Percentiles rank a stretch among this genome's conserved stretches.
phyloP scores from a whole-genome alignment of 2,113 vertebrate species.

The Passerina amoena region DNA sequence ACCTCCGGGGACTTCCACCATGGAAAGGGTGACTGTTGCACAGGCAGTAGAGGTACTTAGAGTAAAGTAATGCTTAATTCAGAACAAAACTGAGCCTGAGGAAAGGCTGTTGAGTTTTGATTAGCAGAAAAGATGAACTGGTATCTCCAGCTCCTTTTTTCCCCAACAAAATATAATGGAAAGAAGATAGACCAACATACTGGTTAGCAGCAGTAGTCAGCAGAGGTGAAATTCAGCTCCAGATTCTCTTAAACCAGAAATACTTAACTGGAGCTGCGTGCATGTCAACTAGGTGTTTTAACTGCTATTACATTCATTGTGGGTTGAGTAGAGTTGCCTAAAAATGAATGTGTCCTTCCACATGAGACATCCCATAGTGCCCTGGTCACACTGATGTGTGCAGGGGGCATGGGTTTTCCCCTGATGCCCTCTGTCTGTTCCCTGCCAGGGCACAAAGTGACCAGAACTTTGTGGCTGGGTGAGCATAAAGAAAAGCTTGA shows the following conservation, averaged over 20 bases:
- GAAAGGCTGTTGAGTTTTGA: background rate
- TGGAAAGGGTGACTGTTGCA: background rate
- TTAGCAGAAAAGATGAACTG: background rate
- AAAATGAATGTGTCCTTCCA: background rate
- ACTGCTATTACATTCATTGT: background rate
- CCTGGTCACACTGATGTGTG: background rate
- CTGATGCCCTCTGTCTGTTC: background rate
- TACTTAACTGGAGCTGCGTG: background rate
- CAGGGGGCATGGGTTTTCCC: accelerated
- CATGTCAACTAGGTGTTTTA: background rate
- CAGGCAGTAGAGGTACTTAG: background rate
- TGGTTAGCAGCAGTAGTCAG: background rate
- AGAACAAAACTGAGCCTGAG: background rate
- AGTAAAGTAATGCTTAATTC: background rate
- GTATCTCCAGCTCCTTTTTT: background rate
- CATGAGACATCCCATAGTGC: background rate
- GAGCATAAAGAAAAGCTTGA: background rate
- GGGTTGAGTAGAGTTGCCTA: background rate
- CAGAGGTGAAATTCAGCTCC: background rate
- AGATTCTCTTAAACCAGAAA: background rate
- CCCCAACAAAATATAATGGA: background rate
- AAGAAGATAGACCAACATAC: background rate
- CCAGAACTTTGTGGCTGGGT: accelerated
- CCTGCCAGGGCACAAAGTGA: background rate
- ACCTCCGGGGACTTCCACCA: background rate